Conservation (phyloP, 2,797 vertebrate genomes). For the Lacerta bilineata region DNA sequence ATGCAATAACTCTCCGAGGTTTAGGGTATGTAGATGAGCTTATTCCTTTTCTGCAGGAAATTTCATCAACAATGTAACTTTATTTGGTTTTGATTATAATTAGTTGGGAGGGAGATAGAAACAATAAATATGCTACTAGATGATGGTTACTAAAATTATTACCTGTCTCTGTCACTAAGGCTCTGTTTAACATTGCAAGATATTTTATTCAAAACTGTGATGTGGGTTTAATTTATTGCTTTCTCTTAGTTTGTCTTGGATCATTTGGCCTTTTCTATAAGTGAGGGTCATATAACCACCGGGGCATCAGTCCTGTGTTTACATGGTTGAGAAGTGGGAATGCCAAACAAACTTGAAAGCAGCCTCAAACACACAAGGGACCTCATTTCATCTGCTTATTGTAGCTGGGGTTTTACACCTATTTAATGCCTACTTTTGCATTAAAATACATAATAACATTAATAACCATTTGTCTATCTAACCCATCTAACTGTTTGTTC, state of each 20-base stretch:
- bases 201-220: neutral
- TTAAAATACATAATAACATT: neutral
- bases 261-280: neutral
- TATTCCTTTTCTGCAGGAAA: neutral
- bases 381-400: neutral
- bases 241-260: neutral
- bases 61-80: neutral
- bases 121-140: neutral
- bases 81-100: neutral
- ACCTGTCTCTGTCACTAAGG: neutral
- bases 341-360: neutral
- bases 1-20: slow-evolving; percentile 84
- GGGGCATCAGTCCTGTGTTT: neutral
- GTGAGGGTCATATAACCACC: neutral
- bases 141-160: neutral
- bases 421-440: neutral
- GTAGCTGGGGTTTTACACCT: no score
- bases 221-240: neutral
- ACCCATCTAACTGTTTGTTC: neutral
- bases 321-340: neutral
- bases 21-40: slow-evolving; percentile 83
- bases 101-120: neutral
- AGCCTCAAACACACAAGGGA: neutral
- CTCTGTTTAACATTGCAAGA: neutral
- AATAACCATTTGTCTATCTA: neutral